phyloP scores from a whole-genome alignment of 1,140 invertebrate species.

The Ectropis grisescens region DNA sequence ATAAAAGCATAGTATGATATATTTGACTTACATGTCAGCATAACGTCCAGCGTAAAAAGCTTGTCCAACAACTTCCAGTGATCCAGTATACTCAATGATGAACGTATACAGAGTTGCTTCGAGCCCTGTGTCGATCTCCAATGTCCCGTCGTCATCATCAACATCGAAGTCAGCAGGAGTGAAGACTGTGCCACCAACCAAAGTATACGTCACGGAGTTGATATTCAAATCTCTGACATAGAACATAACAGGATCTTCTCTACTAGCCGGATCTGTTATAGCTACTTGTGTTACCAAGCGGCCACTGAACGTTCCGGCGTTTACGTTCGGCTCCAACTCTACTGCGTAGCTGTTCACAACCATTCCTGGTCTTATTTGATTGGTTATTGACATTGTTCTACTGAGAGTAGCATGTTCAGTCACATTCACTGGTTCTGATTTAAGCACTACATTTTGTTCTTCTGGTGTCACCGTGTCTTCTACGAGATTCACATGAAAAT shows the following conservation, averaged over 20 bases:
- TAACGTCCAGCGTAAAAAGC: slow-evolving; percentile 28
- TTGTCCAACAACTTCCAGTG: slow-evolving; percentile 11
- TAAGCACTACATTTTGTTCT: too few species aligned
- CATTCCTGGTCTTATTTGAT: slow-evolving; percentile 34
- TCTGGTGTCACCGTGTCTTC: too few species aligned
- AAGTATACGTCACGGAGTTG: slow-evolving; percentile 14
- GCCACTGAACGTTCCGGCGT: slow-evolving; percentile 22
- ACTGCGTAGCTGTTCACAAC: slow-evolving; percentile 18
- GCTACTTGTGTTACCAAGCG: slow-evolving; percentile 13
- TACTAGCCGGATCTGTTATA: slow-evolving; percentile 18
- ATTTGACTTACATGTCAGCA: slow-evolving; percentile 28
- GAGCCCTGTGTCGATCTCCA: slow-evolving; percentile 20
- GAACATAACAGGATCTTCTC: slow-evolving; percentile 27
- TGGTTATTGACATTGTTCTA: too few species aligned
- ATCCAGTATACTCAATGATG: slow-evolving; percentile 26
- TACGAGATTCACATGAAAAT: too few species aligned
- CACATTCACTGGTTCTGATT: too few species aligned
- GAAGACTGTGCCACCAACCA: slow-evolving; percentile 15
- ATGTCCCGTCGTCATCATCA: slow-evolving; percentile 19
- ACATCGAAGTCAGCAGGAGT: slow-evolving; percentile 10
- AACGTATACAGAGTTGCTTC: slow-evolving; percentile 22
- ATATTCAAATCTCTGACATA: slow-evolving; percentile 21
- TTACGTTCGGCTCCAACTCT: slow-evolving; percentile 17
- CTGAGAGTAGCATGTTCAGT: too few species aligned
- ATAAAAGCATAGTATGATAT: too few species aligned